Percentiles rank a stretch among this genome's conserved stretches.
These are phyloP conservation scores for Emys orbicularis DNA, from an alignment of 2,797 vertebrate species.

Conservation along the genomic window DNA sequence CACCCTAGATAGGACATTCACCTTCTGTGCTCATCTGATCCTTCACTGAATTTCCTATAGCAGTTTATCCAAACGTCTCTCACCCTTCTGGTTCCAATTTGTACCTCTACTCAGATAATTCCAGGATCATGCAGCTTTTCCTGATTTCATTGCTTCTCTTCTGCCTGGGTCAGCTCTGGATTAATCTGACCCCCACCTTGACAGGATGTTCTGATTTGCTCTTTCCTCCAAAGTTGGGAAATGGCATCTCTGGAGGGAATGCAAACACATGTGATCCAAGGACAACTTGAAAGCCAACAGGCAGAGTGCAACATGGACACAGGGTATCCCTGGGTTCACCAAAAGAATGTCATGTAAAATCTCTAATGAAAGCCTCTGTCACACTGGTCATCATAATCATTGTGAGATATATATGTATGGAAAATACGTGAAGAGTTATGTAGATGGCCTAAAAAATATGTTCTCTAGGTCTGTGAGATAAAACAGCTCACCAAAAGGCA, in stretches of 20 bases:
- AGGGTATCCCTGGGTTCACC: background rate
- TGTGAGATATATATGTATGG: background rate
- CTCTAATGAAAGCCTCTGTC: background rate
- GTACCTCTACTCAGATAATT: background rate
- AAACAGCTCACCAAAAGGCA: background rate
- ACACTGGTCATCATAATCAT: background rate
- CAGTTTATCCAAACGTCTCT: rapidly evolving
- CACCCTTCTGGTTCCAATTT: background rate
- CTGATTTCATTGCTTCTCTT: background rate
- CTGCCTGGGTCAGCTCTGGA: rapidly evolving
- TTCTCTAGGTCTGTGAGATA: background rate
- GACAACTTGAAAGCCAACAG: background rate
- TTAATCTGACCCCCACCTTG: rapidly evolving
- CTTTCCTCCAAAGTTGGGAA: background rate
- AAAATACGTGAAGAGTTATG: background rate
- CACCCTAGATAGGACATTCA: background rate
- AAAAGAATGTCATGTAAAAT: background rate
- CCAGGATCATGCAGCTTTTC: background rate
- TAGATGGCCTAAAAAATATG: background rate
- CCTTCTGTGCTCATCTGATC: background rate
- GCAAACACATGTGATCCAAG: background rate
- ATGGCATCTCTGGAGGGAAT: rapidly evolving
- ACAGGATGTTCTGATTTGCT: background rate
- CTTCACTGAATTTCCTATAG: background rate
- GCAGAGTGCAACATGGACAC: background rate